These are phyloP conservation scores for Rhyacophila evoluta DNA, from an alignment of 2,888 invertebrate species.

Conservation along the genomic window DNA sequence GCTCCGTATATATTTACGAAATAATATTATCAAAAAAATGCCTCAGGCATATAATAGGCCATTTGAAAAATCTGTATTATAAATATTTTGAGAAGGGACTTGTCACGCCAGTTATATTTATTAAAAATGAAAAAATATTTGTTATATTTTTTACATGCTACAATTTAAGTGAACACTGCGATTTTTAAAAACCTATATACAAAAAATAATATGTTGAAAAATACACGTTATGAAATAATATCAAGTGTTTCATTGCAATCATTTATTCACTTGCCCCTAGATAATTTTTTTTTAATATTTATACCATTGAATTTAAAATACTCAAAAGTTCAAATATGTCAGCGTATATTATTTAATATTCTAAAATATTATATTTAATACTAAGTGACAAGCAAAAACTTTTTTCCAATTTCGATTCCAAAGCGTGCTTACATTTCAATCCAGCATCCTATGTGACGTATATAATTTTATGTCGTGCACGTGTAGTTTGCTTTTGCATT, in stretches of 20 bases:
- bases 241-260: background rate
- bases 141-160: constrained; percentile 35
- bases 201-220: constrained; percentile 7
- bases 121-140: constrained; percentile 31
- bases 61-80: background rate
- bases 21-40: background rate
- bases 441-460: too few species aligned
- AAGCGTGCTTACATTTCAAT: too few species aligned
- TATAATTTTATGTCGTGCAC: too few species aligned
- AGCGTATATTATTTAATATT: too few species aligned
- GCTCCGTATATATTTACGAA: background rate
- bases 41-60: background rate
- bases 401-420: too few species aligned
- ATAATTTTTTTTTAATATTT: too few species aligned
- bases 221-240: background rate
- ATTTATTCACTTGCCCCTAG: too few species aligned
- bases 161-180: constrained; percentile 29
- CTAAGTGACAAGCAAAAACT: too few species aligned
- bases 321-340: too few species aligned
- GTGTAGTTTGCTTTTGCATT: too few species aligned
- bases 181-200: background rate
- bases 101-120: constrained; percentile 45
- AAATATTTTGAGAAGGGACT: constrained; percentile 36
- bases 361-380: too few species aligned
- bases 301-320: too few species aligned